Evolutionary conservation across 2,888 invertebrate genomes (phyloP).

Genomic region (Magallana nippona): DNA sequence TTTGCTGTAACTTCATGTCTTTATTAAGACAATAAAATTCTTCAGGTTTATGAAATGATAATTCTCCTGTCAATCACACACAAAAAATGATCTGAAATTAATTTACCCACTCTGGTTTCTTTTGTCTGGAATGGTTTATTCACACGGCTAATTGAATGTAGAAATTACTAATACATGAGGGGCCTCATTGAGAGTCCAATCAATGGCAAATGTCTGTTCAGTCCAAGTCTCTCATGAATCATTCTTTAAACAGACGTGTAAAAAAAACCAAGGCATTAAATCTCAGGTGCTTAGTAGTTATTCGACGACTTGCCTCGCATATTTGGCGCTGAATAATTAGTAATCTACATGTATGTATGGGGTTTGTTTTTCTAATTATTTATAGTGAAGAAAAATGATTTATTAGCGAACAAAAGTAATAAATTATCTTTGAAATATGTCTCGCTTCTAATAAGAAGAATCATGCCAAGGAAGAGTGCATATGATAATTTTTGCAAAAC

Average conservation of each 20-base stretch:
- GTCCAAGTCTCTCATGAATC: neutral
- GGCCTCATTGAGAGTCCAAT: neutral
- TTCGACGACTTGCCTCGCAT: neutral
- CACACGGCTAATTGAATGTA: neutral
- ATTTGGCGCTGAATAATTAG: neutral
- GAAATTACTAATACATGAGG: constrained; percentile 4
- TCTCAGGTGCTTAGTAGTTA: constrained; percentile 9
- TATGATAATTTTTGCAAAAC: no score
- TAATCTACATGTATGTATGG: constrained; percentile 16
- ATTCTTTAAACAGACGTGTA: constrained; percentile 5
- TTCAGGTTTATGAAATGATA: no score
- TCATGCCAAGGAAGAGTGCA: constrained; percentile 13
- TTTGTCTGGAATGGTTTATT: constrained; percentile 10
- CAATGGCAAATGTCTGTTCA: constrained; percentile 2
- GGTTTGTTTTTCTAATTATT: constrained; percentile 7
- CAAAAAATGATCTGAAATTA: neutral
- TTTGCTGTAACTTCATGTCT: no score
- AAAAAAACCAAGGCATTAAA: neutral
- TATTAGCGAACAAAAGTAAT: neutral
- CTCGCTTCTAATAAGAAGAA: neutral
- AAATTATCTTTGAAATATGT: constrained; percentile 6
- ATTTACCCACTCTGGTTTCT: neutral
- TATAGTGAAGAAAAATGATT: constrained; percentile 10
- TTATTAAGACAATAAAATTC: no score
- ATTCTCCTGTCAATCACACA: neutral